phyloP scores from a whole-genome alignment of 2,888 invertebrate species.

The Apotomis betuletana region DNA sequence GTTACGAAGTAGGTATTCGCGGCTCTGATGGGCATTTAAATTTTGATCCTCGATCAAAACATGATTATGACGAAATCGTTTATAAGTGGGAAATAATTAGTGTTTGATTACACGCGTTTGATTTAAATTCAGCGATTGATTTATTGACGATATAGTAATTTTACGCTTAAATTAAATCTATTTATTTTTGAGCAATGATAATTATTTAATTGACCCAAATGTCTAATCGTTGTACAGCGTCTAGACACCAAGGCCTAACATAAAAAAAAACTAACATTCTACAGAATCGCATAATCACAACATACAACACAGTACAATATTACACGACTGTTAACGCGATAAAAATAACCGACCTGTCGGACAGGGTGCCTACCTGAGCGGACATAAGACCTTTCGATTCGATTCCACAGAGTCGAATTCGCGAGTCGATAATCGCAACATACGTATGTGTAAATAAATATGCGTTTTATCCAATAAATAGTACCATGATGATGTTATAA shows the following conservation, averaged over 20 bases:
- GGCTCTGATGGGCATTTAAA: slow-evolving; percentile 26
- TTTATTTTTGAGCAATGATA: no score
- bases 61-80: slow-evolving; percentile 36
- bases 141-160: neutral
- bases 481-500: neutral
- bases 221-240: no score
- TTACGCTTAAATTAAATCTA: neutral
- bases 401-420: slow-evolving; percentile 20
- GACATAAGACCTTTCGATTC: slow-evolving; percentile 18
- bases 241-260: neutral
- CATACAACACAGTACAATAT: neutral
- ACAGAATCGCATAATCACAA: neutral
- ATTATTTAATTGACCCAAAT: no score
- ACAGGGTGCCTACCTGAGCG: slow-evolving; percentile 30
- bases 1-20: slow-evolving; percentile 24
- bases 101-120: slow-evolving; percentile 21
- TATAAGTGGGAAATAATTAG: slow-evolving; percentile 30
- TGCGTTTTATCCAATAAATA: neutral
- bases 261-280: neutral
- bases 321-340: slow-evolving; percentile 11
- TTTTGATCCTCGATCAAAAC: slow-evolving; percentile 28
- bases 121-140: slow-evolving; percentile 9
- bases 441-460: neutral
- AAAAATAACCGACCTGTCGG: slow-evolving; percentile 36
- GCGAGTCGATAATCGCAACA: neutral